Evolutionary conservation across 2,888 invertebrate species (phyloP).

Genomic region (Heteromurus nitidus): DNA sequence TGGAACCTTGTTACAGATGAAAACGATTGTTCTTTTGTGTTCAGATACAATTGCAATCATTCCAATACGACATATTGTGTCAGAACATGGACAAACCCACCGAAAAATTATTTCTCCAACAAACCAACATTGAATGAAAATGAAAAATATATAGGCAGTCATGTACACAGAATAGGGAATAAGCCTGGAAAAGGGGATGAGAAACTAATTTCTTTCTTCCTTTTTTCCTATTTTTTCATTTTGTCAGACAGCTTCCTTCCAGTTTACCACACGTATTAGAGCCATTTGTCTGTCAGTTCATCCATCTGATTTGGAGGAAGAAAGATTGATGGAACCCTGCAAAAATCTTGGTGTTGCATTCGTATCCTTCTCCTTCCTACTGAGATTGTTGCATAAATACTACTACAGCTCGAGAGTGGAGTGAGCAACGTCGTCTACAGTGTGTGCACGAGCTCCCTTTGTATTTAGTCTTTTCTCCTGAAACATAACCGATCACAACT

Average conservation of each 20-base stretch:
- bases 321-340: conserved; percentile 59
- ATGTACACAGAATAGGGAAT: too few species aligned
- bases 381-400: not conserved
- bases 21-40: too few species aligned
- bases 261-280: conserved; percentile 59
- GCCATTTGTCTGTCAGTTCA: conserved; percentile 60
- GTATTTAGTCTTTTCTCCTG: not conserved
- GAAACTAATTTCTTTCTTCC: conserved; percentile 55
- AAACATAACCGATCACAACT: not conserved
- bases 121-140: too few species aligned
- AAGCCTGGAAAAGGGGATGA: conserved; percentile 20
- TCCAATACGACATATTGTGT: too few species aligned
- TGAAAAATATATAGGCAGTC: too few species aligned
- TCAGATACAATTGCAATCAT: too few species aligned
- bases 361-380: not conserved
- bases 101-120: too few species aligned
- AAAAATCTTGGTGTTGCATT: conserved; percentile 1
- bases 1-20: too few species aligned
- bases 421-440: too few species aligned
- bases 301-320: conserved; percentile 56
- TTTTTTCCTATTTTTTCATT: conserved; percentile 55
- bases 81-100: too few species aligned
- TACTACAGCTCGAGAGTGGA: not conserved
- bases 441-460: not conserved
- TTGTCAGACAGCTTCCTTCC: conserved; percentile 26